Conservation (phyloP, 2,113 vertebrate genomes). For the Natator depressus region DNA sequence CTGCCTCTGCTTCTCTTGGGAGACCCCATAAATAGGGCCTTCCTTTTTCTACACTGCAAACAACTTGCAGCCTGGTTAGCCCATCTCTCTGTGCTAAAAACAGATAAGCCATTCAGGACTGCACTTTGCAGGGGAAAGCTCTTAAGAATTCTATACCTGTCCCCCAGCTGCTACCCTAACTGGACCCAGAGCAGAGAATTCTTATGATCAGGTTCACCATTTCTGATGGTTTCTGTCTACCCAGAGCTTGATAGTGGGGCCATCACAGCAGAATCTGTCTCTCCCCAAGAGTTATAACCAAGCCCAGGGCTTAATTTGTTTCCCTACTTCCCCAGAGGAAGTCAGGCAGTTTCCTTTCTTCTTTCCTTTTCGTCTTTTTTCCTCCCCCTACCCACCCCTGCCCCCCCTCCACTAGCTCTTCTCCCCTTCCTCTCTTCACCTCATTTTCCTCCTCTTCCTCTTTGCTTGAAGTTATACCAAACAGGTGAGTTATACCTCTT, state of each 20-base stretch:
- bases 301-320: no score
- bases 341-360: neutral
- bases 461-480: neutral
- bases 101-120: neutral
- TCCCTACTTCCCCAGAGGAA: no score
- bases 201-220: no score
- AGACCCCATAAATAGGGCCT: neutral
- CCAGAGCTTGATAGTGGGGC: no score
- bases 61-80: no score
- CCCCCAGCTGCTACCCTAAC: no score
- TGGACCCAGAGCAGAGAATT: no score
- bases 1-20: neutral
- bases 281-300: no score
- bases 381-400: neutral
- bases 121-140: neutral
- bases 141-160: no score
- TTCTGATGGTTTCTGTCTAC: no score
- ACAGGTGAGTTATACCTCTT: neutral
- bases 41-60: neutral
- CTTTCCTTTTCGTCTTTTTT: neutral
- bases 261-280: no score
- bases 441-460: neutral
- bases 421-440: neutral
- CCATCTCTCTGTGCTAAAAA: neutral
- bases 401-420: neutral